Evolutionary conservation across 2,888 invertebrate genomes (phyloP), one percentile per base, ranked within the genome.

Genomic region (Ferdinandea cuprea): DNA sequence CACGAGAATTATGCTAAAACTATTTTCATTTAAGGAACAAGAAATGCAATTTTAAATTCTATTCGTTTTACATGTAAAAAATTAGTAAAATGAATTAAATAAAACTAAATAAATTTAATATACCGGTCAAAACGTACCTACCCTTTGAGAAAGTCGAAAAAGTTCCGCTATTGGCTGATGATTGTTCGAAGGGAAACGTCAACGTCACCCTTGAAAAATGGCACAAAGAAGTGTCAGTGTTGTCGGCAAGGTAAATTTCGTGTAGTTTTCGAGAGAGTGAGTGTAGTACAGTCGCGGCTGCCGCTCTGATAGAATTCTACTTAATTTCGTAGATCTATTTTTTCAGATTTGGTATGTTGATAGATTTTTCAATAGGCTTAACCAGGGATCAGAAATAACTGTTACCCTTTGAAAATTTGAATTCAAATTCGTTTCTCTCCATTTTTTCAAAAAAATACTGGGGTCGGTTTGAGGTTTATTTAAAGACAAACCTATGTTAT

Each of bases 51-150:
- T 44, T 21, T 11, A 2, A 6, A 8, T 37, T 28, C 35, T 3
- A 0, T n/a, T n/a, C n/a, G n/a, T n/a, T n/a, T n/a, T n/a, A 7
- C 35, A 9, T 11, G 2, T 25, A 37, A 28, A 9, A 7, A 28
- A 19, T 0, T 1, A 15, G 3, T 21, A 46, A 56, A 19, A 19
- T 19, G 15, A 65, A 48, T 37, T 30, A 15, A 3, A 9, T 15
- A 15, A 56, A 40, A 21, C 13, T 3, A 9, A 1, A 3, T 30
- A 58, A 78, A 28, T 59, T n/a, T n/a, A 54, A 54, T 46, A 59
- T 17, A 21, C 72, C 66, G 72, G 72, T 28, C 8, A 25, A 21
- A 44, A 13, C 78, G 52, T 79, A 79, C 78, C 65, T 79, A 79
- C 78, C 71, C 52, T 42, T 50, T 21, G n/a, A 25, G 28, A 58